A percentile compares a stretch with the other conserved stretches of the same genome.
These are phyloP conservation scores for Ommatoiulus sabulosus DNA, from an alignment of 2,888 invertebrate genomes.

Conservation along the genomic window DNA sequence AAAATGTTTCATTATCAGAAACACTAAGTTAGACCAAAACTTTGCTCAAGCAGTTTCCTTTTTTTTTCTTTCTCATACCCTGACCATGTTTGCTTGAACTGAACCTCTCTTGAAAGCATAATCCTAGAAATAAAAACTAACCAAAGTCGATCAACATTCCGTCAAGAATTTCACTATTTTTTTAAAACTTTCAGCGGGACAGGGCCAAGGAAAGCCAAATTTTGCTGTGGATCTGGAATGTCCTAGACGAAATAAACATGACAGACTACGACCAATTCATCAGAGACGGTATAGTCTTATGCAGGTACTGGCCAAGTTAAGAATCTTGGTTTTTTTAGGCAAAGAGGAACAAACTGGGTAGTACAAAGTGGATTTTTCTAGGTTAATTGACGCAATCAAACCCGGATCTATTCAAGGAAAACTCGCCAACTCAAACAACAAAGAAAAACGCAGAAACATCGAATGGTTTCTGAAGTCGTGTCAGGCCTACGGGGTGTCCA, in stretches of 20 bases:
- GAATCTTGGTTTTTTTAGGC: neutral
- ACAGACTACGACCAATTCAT: slow-evolving; percentile 63
- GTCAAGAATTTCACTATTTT: neutral
- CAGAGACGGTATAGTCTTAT: slow-evolving; percentile 62
- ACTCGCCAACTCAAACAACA: slow-evolving; percentile 61
- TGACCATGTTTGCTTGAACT: too few relatives aligned
- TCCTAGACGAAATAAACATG: slow-evolving; percentile 62
- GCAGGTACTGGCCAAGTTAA: slow-evolving; percentile 60
- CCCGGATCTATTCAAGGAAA: slow-evolving; percentile 62
- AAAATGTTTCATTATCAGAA: too few relatives aligned
- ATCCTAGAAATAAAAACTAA: too few relatives aligned
- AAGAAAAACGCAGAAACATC: slow-evolving; percentile 60
- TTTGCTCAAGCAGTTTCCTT: too few relatives aligned
- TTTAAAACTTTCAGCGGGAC: slow-evolving; percentile 61
- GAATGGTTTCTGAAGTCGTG: slow-evolving; percentile 59
- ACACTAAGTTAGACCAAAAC: too few relatives aligned
- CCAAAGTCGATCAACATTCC: too few relatives aligned
- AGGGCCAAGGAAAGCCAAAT: slow-evolving; percentile 63
- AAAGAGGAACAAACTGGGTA: neutral
- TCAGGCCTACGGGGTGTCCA: slow-evolving; percentile 61
- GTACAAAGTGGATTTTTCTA: slow-evolving; percentile 52
- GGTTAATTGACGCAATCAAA: slow-evolving; percentile 63
- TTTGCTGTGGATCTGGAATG: slow-evolving; percentile 63
- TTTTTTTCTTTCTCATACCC: too few relatives aligned
- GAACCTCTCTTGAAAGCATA: too few relatives aligned